These are phyloP conservation scores for Phrixothrix hirtus DNA, from an alignment of 2,888 invertebrate species.

Conservation along the genomic window DNA sequence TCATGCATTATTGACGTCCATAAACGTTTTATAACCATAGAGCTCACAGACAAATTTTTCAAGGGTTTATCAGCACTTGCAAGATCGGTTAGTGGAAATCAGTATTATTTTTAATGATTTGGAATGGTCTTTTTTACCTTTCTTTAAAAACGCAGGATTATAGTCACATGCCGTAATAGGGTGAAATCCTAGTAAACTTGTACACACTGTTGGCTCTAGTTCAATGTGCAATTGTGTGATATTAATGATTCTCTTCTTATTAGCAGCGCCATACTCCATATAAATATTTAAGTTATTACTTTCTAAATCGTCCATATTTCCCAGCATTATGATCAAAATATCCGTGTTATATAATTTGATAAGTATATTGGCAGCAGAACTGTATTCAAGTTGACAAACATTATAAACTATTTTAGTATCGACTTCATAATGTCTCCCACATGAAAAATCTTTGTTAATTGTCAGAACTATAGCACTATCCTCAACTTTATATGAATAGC, in stretches of 20 bases:
- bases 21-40: conserved; percentile 16
- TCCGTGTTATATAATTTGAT: conserved; percentile 1
- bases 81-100: conserved; percentile 13
- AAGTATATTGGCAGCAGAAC: neutral
- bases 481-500: neutral
- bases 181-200: neutral
- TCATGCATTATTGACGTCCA: conserved; percentile 31
- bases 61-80: conserved; percentile 1
- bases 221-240: neutral
- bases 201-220: neutral
- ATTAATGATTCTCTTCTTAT: neutral
- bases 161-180: conserved; percentile 1
- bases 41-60: conserved; percentile 19
- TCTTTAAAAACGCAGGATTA: neutral
- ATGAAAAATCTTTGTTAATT: conserved; percentile 1
- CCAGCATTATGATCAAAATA: conserved; percentile 1
- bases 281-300: neutral
- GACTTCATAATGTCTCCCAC: neutral
- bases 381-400: neutral
- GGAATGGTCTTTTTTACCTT: conserved; percentile 7
- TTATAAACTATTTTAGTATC: conserved; percentile 5
- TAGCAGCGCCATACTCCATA: neutral
- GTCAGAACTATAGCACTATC: neutral
- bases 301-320: conserved; percentile 1
- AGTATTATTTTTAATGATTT: conserved; percentile 4